Evolutionary conservation across 64 coral and sea anemone genomes (phyloP).

Genomic region (Montipora cactus): DNA sequence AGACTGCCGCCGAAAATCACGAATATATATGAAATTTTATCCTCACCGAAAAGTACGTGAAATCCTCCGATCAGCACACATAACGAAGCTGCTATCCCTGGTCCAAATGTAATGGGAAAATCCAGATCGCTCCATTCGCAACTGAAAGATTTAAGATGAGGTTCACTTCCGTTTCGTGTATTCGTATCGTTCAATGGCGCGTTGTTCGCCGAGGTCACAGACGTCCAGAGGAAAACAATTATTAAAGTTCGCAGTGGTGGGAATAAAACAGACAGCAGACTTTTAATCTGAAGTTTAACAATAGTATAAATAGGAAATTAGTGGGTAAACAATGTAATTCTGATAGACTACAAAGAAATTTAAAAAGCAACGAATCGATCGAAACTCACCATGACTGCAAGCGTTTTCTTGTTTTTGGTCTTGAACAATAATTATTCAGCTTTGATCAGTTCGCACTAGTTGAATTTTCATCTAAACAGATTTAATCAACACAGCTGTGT

Average conservation of each 20-base stretch:
- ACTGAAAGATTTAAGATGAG: conserved; percentile 42
- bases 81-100: conserved; percentile 75
- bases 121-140: conserved; percentile 84
- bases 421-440: not conserved
- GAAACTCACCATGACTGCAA: conserved; percentile 3
- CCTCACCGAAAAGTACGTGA: conserved; percentile 80
- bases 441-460: not conserved
- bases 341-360: not conserved
- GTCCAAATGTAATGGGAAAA: conserved; percentile 81
- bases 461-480: conserved; percentile 9
- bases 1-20: not conserved
- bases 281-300: not conserved
- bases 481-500: not conserved
- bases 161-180: conserved; percentile 18
- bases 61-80: conserved; percentile 79
- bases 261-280: not conserved
- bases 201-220: conserved; percentile 27
- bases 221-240: not conserved
- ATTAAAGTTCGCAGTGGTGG: not conserved
- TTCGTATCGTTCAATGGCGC: not conserved
- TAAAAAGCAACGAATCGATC: not conserved
- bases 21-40: not conserved
- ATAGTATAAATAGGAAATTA: not conserved
- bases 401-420: not conserved
- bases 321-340: not conserved